Evolutionary conservation across 2,113 vertebrate species (phyloP).

Genomic region (Hiodon alosoides): DNA sequence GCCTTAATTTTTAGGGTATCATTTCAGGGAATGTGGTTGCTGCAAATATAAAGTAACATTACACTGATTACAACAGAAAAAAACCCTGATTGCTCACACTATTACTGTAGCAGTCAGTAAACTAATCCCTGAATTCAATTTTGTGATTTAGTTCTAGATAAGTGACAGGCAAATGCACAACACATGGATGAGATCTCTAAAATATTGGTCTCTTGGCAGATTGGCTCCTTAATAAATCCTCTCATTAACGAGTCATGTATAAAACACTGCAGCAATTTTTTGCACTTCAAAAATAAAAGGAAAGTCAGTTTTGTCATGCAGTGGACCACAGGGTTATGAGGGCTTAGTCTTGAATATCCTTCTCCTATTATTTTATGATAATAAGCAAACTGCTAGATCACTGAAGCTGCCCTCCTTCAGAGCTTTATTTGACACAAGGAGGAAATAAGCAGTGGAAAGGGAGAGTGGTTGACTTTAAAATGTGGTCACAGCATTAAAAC

Average conservation of each 20-base stretch:
- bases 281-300: conserved; percentile 31
- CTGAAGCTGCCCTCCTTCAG: conserved; percentile 37
- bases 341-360: conserved; percentile 40
- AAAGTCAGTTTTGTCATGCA: conserved; percentile 27
- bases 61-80: neutral
- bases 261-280: conserved; percentile 40
- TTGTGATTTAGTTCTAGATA: neutral
- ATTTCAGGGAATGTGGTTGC: neutral
- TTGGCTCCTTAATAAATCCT: conserved; percentile 44
- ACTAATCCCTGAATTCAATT: neutral
- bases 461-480: conserved; percentile 39
- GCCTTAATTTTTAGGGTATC: too few relatives aligned
- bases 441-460: conserved; percentile 32
- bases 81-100: neutral
- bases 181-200: neutral
- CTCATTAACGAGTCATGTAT: conserved; percentile 37
- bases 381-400: conserved; percentile 50
- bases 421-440: conserved; percentile 32
- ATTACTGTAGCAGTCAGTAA: neutral
- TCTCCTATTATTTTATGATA: conserved; percentile 66
- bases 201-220: conserved; percentile 17
- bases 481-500: conserved; percentile 41
- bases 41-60: neutral
- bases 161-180: neutral
- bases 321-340: conserved; percentile 20